These are phyloP conservation scores for Melikaiella ostensackeni DNA, from an alignment of 2,888 invertebrate genomes.

Conservation along the genomic window DNA sequence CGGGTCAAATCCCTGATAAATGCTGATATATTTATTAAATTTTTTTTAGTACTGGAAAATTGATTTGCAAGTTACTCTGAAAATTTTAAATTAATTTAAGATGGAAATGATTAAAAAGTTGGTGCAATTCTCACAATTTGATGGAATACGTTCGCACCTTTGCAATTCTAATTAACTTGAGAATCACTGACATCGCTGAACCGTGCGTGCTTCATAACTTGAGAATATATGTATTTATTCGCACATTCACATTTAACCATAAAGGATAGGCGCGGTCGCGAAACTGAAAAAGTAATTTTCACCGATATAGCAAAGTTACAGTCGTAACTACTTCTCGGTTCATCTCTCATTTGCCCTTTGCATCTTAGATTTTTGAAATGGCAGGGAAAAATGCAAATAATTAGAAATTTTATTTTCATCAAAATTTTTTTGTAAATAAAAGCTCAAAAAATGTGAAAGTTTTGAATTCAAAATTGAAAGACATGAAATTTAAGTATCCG, in stretches of 20 bases:
- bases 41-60: no score
- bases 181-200: conserved; percentile 60
- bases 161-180: conserved; percentile 52
- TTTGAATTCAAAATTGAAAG: no score
- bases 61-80: no score
- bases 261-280: conserved; percentile 30
- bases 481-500: no score
- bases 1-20: no score
- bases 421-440: no score
- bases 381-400: not conserved
- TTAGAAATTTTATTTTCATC: not conserved
- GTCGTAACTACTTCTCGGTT: not conserved
- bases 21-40: no score
- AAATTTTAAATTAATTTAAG: no score
- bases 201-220: conserved; percentile 45
- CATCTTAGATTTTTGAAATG: not conserved
- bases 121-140: no score
- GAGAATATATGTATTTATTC: conserved; percentile 24
- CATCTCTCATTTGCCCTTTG: conserved; percentile 14
- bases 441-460: no score
- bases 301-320: not conserved
- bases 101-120: no score
- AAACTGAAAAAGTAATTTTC: conserved; percentile 40
- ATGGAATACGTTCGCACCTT: conserved; percentile 10
- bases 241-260: conserved; percentile 22